phyloP scores from a whole-genome alignment of 2,888 invertebrate species.

The Eupelmus urozonus region DNA sequence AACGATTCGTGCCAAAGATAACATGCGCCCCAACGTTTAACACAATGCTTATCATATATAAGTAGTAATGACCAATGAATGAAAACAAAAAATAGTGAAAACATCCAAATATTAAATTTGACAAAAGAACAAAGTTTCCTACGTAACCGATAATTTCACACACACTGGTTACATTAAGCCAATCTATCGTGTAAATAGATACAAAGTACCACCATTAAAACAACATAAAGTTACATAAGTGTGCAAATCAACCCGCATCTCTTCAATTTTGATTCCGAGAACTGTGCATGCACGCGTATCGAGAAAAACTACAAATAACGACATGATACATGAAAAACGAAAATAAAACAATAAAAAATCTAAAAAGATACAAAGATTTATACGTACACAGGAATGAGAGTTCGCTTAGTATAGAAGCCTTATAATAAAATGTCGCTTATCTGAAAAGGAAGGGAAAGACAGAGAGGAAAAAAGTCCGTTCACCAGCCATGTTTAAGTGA shows the following conservation, averaged over 20 bases:
- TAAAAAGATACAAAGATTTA: neutral
- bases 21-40: constrained; percentile 10
- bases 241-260: constrained; percentile 17
- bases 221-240: constrained; percentile 26
- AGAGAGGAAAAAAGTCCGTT: neutral
- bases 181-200: no score
- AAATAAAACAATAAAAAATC: neutral
- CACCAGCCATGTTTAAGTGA: constrained; percentile 13
- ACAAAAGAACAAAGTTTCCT: no score
- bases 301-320: neutral
- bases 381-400: neutral
- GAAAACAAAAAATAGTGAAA: no score
- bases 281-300: constrained; percentile 3
- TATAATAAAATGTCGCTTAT: constrained; percentile 14
- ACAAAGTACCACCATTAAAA: constrained; percentile 12
- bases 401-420: neutral
- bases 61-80: no score
- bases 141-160: no score
- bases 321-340: neutral
- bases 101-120: neutral
- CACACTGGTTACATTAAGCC: no score
- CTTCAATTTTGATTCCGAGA: constrained; percentile 21
- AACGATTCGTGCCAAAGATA: neutral
- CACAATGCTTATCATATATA: no score
- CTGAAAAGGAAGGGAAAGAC: neutral